A percentile compares a stretch with the other conserved stretches of the same genome.
Evolutionary conservation across 2,797 vertebrate species (phyloP).

Genomic region (Gymnodraco acuticeps): DNA sequence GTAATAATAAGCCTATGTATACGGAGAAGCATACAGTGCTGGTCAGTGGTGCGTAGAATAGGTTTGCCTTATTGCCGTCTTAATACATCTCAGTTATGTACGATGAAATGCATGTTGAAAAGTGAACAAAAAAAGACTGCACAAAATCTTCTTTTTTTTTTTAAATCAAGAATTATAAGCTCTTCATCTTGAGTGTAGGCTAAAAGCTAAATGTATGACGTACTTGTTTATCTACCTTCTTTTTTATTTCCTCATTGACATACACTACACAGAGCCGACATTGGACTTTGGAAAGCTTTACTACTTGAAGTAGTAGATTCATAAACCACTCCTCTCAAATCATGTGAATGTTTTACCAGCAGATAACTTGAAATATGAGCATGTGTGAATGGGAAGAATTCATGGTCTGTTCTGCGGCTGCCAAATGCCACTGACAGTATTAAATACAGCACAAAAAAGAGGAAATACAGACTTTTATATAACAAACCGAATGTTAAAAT

Average conservation of each 20-base stretch:
- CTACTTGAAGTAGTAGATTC: conserved; percentile 36
- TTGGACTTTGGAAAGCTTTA: conserved; percentile 48
- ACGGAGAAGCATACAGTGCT: conserved; percentile 63
- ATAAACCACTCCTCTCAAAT: conserved; percentile 52
- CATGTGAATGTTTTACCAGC: conserved; percentile 68
- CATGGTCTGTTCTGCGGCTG: conserved; percentile 32
- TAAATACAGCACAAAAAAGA: conserved; percentile 47
- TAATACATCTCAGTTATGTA: conserved; percentile 14
- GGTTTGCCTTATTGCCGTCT: conserved; percentile 46
- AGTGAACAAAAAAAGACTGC: conserved; percentile 14
- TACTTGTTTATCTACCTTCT: conserved; percentile 31
- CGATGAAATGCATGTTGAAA: conserved; percentile 18
- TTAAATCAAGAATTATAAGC: conserved; percentile 10
- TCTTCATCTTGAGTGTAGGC: conserved; percentile 43
- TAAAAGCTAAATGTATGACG: conserved; percentile 21
- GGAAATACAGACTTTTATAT: conserved; percentile 21
- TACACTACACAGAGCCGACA: conserved; percentile 23
- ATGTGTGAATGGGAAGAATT: conserved; percentile 36
- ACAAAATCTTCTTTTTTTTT: neutral
- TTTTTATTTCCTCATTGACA: conserved; percentile 15
- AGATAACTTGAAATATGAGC: conserved; percentile 56
- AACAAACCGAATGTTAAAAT: conserved; percentile 66
- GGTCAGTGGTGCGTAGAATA: conserved; percentile 64
- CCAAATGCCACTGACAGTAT: conserved; percentile 66
- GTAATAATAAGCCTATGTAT: conserved; percentile 27